Conservation (phyloP, 2,797 vertebrate species). For the Lutjanus argentimaculatus region DNA sequence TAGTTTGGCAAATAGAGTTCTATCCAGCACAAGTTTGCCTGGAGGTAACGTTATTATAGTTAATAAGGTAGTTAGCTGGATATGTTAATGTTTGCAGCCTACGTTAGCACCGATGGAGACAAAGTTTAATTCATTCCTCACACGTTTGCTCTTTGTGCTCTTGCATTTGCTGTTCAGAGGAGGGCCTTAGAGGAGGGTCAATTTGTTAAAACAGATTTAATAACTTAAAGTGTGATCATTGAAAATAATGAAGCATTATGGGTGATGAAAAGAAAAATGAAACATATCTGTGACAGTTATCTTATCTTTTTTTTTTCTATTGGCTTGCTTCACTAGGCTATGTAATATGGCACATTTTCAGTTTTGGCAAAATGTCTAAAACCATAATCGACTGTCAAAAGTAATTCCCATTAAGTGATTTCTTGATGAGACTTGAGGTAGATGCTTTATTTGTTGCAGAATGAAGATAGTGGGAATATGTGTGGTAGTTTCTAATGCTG, state of each 20-base stretch:
- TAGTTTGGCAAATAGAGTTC: too few species aligned
- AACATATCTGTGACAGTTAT: constrained; percentile 6
- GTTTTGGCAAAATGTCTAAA: constrained; percentile 14
- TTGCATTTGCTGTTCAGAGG: too few species aligned
- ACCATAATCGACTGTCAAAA: background rate
- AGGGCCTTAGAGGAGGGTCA: too few species aligned
- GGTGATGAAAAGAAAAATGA: background rate
- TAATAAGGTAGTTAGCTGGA: too few species aligned
- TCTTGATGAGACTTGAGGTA: background rate
- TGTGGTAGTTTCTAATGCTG: background rate
- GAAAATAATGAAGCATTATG: background rate
- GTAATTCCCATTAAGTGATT: background rate
- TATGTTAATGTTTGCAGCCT: too few species aligned
- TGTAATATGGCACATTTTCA: constrained; percentile 4
- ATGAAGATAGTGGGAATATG: background rate
- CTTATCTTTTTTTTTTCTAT: background rate
- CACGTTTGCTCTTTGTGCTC: too few species aligned
- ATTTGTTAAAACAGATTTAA: background rate
- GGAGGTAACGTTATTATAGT: too few species aligned
- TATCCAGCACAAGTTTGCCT: too few species aligned
- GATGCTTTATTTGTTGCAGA: background rate
- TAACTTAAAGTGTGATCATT: background rate
- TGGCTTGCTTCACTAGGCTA: constrained; percentile 2
- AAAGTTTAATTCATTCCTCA: too few species aligned
- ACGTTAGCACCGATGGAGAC: too few species aligned